Evolutionary conservation across 2,888 invertebrate genomes (phyloP).

Genomic region (Acanthosepion lycidas): DNA sequence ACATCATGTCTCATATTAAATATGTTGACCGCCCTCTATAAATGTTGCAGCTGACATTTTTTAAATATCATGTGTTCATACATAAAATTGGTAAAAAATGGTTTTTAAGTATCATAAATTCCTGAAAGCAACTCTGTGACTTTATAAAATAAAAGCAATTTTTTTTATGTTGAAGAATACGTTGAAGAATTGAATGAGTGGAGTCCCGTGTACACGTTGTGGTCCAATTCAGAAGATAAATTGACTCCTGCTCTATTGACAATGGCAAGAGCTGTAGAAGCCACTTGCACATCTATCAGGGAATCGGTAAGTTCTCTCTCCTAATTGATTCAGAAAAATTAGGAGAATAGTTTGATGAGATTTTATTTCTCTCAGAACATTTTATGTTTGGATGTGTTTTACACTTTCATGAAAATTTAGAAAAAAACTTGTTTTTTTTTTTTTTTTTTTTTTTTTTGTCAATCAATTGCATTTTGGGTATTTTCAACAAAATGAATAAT

Average conservation of each 20-base stretch:
- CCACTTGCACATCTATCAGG: conserved; percentile 65
- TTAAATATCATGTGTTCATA: too few species aligned
- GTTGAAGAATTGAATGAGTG: conserved; percentile 77
- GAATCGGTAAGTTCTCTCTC: conserved; percentile 67
- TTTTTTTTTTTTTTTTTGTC: too few species aligned
- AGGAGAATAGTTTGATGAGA: too few species aligned
- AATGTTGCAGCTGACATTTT: too few species aligned
- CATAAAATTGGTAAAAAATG: too few species aligned
- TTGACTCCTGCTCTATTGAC: conserved; percentile 66
- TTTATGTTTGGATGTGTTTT: background rate
- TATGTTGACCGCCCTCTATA: too few species aligned
- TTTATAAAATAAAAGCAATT: background rate
- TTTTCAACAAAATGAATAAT: too few species aligned
- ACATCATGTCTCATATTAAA: too few species aligned
- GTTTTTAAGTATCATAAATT: too few species aligned
- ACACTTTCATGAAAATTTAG: background rate
- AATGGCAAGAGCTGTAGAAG: conserved; percentile 71
- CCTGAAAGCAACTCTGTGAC: background rate
- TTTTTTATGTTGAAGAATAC: conserved; percentile 59
- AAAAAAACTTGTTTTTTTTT: background rate
- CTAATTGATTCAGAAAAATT: background rate
- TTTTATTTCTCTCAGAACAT: too few species aligned
- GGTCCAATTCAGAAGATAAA: conserved; percentile 79
- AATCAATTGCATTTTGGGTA: too few species aligned
- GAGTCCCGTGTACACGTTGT: conserved; percentile 80